Percentiles rank a stretch among this genome's conserved stretches.
phyloP scores from a whole-genome alignment of 2,888 invertebrate species.

The Aplocera efformata region DNA sequence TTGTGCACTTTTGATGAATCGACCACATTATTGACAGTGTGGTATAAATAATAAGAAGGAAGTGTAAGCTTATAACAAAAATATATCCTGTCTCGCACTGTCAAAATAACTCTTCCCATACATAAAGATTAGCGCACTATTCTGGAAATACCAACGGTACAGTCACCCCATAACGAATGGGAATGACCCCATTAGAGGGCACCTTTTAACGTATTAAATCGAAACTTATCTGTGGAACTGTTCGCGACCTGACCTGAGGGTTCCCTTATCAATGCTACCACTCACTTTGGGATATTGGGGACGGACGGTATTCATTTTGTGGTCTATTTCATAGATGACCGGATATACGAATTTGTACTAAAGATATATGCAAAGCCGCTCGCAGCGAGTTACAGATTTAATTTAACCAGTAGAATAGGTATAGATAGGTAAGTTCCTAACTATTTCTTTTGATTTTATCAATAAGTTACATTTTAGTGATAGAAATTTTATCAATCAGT shows the following conservation, averaged over 20 bases:
- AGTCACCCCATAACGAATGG: constrained; percentile 67
- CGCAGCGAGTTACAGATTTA: too few species aligned
- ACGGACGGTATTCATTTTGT: constrained; percentile 28
- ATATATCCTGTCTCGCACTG: background rate
- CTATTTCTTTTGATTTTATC: too few species aligned
- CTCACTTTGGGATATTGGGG: constrained; percentile 51
- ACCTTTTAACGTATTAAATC: constrained; percentile 79
- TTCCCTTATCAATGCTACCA: constrained; percentile 59
- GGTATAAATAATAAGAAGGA: too few species aligned
- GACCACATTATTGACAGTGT: too few species aligned
- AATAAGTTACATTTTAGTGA: too few species aligned
- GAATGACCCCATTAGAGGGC: constrained; percentile 70
- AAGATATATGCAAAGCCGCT: background rate
- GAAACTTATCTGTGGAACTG: constrained; percentile 66
- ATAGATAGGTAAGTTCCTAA: too few species aligned
- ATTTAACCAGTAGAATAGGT: too few species aligned
- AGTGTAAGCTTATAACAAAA: background rate
- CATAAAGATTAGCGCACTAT: constrained; percentile 25
- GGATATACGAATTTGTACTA: constrained; percentile 28
- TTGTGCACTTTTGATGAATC: too few species aligned
- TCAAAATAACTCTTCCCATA: constrained; percentile 5
- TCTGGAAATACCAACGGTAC: constrained; percentile 44
- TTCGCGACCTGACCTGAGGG: constrained; percentile 58
- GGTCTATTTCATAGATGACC: constrained; percentile 38
- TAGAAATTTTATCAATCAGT: too few species aligned